Conservation (phyloP, 2,888 invertebrate genomes). For the Hyposoter dolosus region DNA sequence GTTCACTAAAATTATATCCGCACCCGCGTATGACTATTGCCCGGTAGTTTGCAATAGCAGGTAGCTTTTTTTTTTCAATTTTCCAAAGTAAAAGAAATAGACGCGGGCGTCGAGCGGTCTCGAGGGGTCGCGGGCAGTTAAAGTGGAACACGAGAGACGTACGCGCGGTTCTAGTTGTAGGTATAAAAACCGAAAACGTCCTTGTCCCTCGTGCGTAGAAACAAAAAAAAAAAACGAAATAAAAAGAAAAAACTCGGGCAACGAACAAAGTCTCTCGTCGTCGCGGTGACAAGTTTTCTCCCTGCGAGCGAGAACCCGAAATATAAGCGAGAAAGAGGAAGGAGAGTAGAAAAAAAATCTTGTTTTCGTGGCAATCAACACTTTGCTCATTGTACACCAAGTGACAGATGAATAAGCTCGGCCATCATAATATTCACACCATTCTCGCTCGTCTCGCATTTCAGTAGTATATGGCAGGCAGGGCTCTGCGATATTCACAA, state of each 20-base stretch:
- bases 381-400: slow-evolving; percentile 78
- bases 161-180: slow-evolving; percentile 9
- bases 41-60: no score
- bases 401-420: slow-evolving; percentile 83
- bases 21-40: no score
- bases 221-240: not conserved
- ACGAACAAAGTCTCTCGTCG: slow-evolving; percentile 59
- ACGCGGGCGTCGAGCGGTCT: no score
- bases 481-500: slow-evolving; percentile 68
- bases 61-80: no score
- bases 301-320: slow-evolving; percentile 71
- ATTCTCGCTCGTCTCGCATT: slow-evolving; percentile 79
- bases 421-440: slow-evolving; percentile 85
- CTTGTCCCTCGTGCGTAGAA: slow-evolving; percentile 32
- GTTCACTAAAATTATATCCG: not conserved
- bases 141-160: slow-evolving; percentile 26
- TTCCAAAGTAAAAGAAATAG: no score
- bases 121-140: slow-evolving; percentile 21
- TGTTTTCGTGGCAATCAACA: slow-evolving; percentile 84
- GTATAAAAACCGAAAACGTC: slow-evolving; percentile 25
- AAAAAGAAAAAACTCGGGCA: slow-evolving; percentile 5
- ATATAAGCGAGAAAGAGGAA: slow-evolving; percentile 66
- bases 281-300: slow-evolving; percentile 50
- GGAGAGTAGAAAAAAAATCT: slow-evolving; percentile 73
- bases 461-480: slow-evolving; percentile 70